These are phyloP conservation scores for Loripinus fragilis DNA, from an alignment of 2,888 invertebrate species.

Conservation along the genomic window DNA sequence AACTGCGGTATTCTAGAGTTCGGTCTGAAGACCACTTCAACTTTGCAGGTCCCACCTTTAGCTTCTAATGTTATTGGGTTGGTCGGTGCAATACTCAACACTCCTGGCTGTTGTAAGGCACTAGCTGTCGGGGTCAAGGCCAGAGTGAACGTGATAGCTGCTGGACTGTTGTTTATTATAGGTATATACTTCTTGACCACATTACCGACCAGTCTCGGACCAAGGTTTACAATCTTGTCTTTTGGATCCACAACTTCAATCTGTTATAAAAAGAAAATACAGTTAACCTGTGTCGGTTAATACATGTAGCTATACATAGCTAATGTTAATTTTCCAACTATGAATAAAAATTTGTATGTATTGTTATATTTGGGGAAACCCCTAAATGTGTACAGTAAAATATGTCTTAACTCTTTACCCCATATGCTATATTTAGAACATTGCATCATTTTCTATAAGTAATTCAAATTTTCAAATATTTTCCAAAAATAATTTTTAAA, in stretches of 20 bases:
- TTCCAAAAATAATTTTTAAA: too few relatives aligned
- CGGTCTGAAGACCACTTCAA: constrained; percentile 81
- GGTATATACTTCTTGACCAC: constrained; percentile 77
- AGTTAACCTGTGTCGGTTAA: too few relatives aligned
- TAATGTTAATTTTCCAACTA: too few relatives aligned
- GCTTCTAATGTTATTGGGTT: constrained; percentile 78
- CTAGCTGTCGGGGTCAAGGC: constrained; percentile 78
- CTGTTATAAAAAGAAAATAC: constrained; percentile 58
- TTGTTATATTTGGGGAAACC: too few relatives aligned
- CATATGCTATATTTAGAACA: too few relatives aligned
- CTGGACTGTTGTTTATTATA: constrained; percentile 82
- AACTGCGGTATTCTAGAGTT: constrained; percentile 81
- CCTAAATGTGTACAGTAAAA: too few relatives aligned
- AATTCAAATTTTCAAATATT: too few relatives aligned
- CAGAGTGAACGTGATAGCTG: constrained; percentile 80
- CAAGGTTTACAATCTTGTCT: constrained; percentile 81
- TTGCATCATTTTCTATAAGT: too few relatives aligned
- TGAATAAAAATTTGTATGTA: too few relatives aligned
- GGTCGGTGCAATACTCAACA: constrained; percentile 76
- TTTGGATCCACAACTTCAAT: constrained; percentile 81
- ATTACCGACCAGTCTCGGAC: constrained; percentile 80
- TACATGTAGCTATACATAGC: too few relatives aligned
- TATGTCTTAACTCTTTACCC: too few relatives aligned
- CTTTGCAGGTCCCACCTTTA: constrained; percentile 78
- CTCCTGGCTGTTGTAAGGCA: constrained; percentile 76